phyloP scores from a whole-genome alignment of 2,113 vertebrate genomes.

The Sebastes schlegelii region DNA sequence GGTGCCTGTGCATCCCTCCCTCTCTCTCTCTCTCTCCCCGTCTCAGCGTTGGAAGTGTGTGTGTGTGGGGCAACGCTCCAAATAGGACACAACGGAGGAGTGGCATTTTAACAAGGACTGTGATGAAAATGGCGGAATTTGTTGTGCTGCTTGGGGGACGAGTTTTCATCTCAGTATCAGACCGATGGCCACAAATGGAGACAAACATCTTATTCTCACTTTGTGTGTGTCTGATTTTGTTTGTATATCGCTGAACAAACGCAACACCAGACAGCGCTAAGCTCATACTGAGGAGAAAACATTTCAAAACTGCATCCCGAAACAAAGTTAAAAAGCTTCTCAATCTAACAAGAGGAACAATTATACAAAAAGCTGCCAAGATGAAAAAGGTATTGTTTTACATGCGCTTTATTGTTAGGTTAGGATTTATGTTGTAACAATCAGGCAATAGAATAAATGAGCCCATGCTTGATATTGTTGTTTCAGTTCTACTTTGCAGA shows the following conservation, averaged over 20 bases:
- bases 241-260: constrained; percentile 16
- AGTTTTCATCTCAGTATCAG: constrained; percentile 13
- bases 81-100: constrained; percentile 42
- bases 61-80: constrained; percentile 9
- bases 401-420: neutral
- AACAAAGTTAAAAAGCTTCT: constrained; percentile 22
- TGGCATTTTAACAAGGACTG: constrained; percentile 55
- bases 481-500: constrained; percentile 4
- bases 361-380: constrained; percentile 14
- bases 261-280: neutral
- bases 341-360: constrained; percentile 25
- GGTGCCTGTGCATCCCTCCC: constrained; percentile 42
- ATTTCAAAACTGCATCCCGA: constrained; percentile 20
- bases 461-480: neutral
- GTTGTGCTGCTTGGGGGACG: neutral
- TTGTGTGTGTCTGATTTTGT: constrained; percentile 23
- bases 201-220: constrained; percentile 33
- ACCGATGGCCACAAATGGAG: neutral
- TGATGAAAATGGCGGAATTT: constrained; percentile 38
- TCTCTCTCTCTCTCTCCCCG: constrained; percentile 8
- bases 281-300: constrained; percentile 14
- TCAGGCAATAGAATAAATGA: constrained; percentile 17
- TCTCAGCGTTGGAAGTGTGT: constrained; percentile 2
- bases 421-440: constrained; percentile 41
- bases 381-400: constrained; percentile 27